phyloP scores from a whole-genome alignment of 2,113 vertebrate species.

The Pleuronectes platessa region DNA sequence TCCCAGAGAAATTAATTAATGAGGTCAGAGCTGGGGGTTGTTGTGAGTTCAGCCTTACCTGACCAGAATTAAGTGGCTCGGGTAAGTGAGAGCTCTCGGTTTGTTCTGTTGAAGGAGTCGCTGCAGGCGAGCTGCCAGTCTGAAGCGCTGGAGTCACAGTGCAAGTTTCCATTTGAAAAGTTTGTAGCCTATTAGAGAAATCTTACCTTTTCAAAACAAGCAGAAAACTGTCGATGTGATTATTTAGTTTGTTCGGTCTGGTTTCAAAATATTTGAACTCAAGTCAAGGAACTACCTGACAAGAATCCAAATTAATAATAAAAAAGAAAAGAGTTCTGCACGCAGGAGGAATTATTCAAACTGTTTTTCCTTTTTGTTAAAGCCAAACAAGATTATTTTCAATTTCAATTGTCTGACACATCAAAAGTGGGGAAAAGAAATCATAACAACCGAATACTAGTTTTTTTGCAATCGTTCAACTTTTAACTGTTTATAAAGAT shows the following conservation, averaged over 20 bases:
- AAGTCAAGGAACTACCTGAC: background rate
- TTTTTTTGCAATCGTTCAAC: too few relatives aligned
- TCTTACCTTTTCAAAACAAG: background rate
- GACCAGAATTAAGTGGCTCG: conserved; percentile 65
- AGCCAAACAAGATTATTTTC: too few relatives aligned
- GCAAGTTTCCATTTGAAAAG: background rate
- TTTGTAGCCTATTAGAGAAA: background rate
- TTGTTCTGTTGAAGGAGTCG: conserved; percentile 16
- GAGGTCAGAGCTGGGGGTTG: conserved; percentile 64
- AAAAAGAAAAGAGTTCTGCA: background rate
- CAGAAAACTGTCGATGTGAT: background rate
- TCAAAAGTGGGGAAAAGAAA: too few relatives aligned
- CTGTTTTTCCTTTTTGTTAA: too few relatives aligned
- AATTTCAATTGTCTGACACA: too few relatives aligned
- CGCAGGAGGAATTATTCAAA: background rate
- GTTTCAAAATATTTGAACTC: background rate
- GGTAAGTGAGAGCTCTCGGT: conserved; percentile 48
- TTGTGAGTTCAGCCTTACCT: conserved; percentile 67
- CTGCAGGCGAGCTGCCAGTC: conserved; percentile 8
- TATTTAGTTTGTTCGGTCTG: background rate
- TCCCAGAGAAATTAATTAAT: conserved; percentile 80
- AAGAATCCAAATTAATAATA: background rate
- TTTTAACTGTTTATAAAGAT: too few relatives aligned
- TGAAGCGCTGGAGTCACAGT: background rate
- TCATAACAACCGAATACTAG: too few relatives aligned